Base-by-base conservation (phyloP, 2,888 invertebrate genomes). In the Tenthredo mesomela region DNA sequence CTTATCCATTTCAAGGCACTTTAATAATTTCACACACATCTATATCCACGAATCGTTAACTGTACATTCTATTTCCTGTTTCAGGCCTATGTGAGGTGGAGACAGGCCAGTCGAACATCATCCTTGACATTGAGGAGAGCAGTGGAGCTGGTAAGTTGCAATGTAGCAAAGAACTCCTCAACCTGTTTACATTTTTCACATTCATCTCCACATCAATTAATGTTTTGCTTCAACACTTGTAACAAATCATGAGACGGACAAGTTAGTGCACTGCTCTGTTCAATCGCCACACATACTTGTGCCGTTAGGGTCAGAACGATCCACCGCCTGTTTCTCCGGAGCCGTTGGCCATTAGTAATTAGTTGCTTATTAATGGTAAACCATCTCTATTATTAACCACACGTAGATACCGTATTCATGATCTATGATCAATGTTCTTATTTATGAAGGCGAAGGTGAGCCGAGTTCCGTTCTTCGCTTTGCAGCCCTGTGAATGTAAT, bases 101-200 rank as follows among this genome's bases (percentile, higher is more conserved):
- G 94, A 97, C 96, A 85, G 97, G 97, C 58, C 97, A 97, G 91
- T 97, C 97, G 54, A 98, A 97, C 92, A 97, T 98, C 87, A 98
- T 98, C 90, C 94, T 98, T 89, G 98, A 98, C 92, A 97, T 98
- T 88, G 97, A 97, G 93, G 98, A 98, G 93, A 98, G 98, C 93
- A 95, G 96, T 93, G 97, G 97, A 88, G 94, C 95, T 90, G 96
- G 98, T 98, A 95, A 97, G 97, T 96, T 82, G 10, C 15, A 37
- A n/a, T 18, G 7, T 58, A 40, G 50, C 33, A 33, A 67, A 67
- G 18, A 15, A 67, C 29, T 5, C 1, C 1, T 40, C 15, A 61
- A 61, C 18, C 25, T 58, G n/a, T 58, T 78, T 33, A 78, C 29
- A 25, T 77, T 33, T 18, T 54, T 61, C 21, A 25, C 18, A 77